A percentile compares a stretch with the other conserved stretches of the same genome.
Evolutionary conservation across 1,140 invertebrate species (phyloP).

Genomic region (Triops longicaudatus): DNA sequence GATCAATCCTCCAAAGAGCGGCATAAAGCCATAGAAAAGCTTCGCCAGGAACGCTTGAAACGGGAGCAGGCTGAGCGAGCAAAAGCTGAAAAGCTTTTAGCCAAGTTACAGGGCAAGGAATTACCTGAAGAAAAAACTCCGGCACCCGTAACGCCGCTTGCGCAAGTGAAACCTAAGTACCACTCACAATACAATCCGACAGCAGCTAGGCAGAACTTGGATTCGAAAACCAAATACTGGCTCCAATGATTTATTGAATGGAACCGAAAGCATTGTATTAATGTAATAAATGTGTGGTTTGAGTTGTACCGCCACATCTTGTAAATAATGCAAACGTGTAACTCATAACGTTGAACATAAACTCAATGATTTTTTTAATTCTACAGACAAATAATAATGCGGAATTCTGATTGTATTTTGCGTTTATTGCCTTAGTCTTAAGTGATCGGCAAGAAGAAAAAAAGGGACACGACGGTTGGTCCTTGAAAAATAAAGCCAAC

Average conservation of each 20-base stretch:
- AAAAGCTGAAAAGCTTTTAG: conserved; percentile 59
- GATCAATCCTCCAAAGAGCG: conserved; percentile 35
- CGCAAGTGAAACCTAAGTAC: conserved; percentile 59
- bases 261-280: no score
- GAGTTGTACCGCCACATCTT: no score
- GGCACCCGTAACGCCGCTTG: background rate
- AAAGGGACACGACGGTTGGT: background rate
- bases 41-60: conserved; percentile 67
- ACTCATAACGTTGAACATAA: no score
- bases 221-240: conserved; percentile 26
- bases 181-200: conserved; percentile 90
- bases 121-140: conserved; percentile 27
- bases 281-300: no score
- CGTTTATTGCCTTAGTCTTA: background rate
- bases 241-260: conserved; percentile 6
- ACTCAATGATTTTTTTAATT: no score
- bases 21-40: conserved; percentile 49
- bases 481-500: background rate
- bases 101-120: conserved; percentile 49
- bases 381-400: no score
- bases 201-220: conserved; percentile 65
- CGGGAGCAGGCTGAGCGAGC: conserved; percentile 67
- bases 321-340: no score
- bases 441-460: background rate
- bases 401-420: background rate